Percentiles rank a stretch among this genome's conserved stretches.
phyloP scores from a whole-genome alignment of 1,140 invertebrate species.

The Subanguina moxae region DNA sequence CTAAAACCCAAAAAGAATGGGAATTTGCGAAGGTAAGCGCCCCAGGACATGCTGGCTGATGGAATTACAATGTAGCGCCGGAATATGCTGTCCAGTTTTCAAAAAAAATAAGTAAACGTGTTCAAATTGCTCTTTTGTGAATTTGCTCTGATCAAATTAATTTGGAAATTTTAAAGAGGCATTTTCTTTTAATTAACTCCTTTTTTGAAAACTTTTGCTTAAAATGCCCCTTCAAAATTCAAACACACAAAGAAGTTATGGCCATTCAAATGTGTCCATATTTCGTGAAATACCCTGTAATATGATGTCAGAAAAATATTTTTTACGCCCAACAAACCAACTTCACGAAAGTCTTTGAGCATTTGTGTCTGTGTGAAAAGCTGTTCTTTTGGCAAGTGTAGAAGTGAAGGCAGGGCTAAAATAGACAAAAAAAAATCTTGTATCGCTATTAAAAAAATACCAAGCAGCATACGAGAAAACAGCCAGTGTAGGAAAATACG shows the following conservation, averaged over 20 bases:
- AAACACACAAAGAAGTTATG: background rate
- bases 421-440: no score
- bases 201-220: background rate
- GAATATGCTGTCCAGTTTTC: no score
- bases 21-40: no score
- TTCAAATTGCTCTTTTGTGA: no score
- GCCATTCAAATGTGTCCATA: background rate
- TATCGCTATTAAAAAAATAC: no score
- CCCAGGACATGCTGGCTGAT: no score
- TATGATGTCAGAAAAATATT: background rate
- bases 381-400: constrained; percentile 49
- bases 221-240: background rate
- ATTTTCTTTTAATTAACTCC: no score
- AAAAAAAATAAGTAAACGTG: no score
- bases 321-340: constrained; percentile 2
- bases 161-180: no score
- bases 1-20: no score
- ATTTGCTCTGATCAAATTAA: no score
- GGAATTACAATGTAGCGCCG: no score
- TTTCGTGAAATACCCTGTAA: background rate
- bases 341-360: constrained; percentile 46
- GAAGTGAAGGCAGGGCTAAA: constrained; percentile 43
- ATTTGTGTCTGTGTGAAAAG: constrained; percentile 48
- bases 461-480: constrained; percentile 33
- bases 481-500: constrained; percentile 36